phyloP scores from a whole-genome alignment of 53 echinoderm and acorn worm genomes.

The Crossaster papposus region DNA sequence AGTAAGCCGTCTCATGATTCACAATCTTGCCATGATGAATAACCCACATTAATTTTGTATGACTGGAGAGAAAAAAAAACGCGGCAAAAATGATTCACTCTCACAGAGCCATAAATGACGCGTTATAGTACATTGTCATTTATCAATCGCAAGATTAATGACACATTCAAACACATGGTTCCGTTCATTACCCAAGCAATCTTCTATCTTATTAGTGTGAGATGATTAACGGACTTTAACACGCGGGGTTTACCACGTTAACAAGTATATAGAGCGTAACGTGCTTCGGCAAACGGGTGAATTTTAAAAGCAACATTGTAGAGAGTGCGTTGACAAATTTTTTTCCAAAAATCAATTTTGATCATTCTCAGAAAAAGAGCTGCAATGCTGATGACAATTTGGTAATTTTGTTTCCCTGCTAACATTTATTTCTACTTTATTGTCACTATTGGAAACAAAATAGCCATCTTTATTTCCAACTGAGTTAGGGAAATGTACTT shows the following conservation, averaged over 20 bases:
- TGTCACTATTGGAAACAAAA: too few species aligned
- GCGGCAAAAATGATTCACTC: background rate
- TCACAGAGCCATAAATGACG: background rate
- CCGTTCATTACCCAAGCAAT: background rate
- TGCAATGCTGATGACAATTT: too few species aligned
- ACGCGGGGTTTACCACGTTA: background rate
- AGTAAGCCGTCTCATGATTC: background rate
- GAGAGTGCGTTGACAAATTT: too few species aligned
- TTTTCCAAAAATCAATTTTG: too few species aligned
- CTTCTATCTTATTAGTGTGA: background rate
- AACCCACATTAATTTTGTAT: background rate
- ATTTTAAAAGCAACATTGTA: too few species aligned
- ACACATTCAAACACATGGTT: background rate
- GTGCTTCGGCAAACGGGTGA: background rate
- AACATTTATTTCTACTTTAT: too few species aligned
- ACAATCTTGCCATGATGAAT: background rate
- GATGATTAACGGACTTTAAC: background rate
- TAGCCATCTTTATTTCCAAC: too few species aligned
- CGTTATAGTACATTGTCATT: background rate
- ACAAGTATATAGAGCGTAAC: background rate
- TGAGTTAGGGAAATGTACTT: too few species aligned
- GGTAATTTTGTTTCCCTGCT: too few species aligned
- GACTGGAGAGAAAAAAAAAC: background rate
- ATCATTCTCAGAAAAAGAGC: too few species aligned
- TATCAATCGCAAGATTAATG: background rate